These are phyloP conservation scores for Hycleus phaleratus DNA, from an alignment of 1,140 invertebrate genomes.

Conservation along the genomic window DNA sequence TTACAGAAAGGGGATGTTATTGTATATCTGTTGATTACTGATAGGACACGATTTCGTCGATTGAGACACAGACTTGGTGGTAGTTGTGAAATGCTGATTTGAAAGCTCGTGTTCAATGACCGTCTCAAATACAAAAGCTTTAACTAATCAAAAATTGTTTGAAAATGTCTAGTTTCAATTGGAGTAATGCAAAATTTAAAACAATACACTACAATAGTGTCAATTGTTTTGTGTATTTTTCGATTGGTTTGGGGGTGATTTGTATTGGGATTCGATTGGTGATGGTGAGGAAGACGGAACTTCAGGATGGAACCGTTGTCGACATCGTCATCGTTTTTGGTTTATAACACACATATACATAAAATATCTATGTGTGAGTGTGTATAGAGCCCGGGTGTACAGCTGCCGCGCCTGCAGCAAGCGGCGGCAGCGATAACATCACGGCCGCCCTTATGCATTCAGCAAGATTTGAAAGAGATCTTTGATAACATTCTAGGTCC, in stretches of 20 bases:
- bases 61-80: background rate
- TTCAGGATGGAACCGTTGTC: background rate
- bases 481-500: conserved; percentile 42
- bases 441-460: conserved; percentile 40
- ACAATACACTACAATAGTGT: no score
- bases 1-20: conserved; percentile 20
- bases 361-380: background rate
- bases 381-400: conserved; percentile 14
- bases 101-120: conserved; percentile 11
- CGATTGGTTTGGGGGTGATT: no score
- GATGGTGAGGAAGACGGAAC: no score
- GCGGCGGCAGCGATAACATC: conserved; percentile 22
- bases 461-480: conserved; percentile 44
- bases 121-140: background rate
- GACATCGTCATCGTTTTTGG: background rate
- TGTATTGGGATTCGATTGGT: no score
- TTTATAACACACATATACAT: no score
- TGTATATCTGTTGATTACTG: conserved; percentile 31
- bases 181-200: no score
- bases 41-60: conserved; percentile 31
- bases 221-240: no score
- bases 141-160: no score
- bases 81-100: conserved; percentile 29
- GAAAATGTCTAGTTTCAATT: no score
- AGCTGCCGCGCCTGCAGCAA: conserved; percentile 41